Conservation (phyloP, 2,113 vertebrate species). For the Rafetus swinhoei region DNA sequence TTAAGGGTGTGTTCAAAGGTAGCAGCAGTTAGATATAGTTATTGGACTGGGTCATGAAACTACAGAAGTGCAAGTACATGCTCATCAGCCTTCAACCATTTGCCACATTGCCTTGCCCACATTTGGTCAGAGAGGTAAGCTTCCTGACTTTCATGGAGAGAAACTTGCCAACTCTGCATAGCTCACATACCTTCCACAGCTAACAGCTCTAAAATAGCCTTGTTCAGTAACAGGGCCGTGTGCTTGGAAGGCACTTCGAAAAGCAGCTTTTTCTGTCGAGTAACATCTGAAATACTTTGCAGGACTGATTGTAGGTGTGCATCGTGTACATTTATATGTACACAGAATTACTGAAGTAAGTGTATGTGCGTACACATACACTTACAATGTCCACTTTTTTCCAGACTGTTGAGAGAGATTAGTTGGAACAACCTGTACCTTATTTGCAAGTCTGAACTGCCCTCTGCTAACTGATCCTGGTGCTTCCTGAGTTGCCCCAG, state of each 20-base stretch:
- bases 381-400: neutral
- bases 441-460: neutral
- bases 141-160: constrained; percentile 1
- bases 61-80: neutral
- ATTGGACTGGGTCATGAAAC: neutral
- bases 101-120: neutral
- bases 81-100: neutral
- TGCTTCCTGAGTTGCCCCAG: neutral
- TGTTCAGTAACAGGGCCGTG: neutral
- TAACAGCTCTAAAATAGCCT: neutral
- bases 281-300: neutral
- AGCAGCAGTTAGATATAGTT: neutral
- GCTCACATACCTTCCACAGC: neutral
- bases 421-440: neutral
- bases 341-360: neutral
- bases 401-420: neutral
- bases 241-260: neutral
- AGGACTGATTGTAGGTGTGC: neutral
- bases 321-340: neutral
- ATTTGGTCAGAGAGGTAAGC: neutral
- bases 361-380: neutral
- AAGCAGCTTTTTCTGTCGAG: neutral
- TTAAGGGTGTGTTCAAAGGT: neutral
- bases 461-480: neutral
- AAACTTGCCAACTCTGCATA: neutral